These are phyloP conservation scores for Drosophila novamexicana DNA, from an alignment of 1,140 invertebrate species.

Conservation along the genomic window DNA sequence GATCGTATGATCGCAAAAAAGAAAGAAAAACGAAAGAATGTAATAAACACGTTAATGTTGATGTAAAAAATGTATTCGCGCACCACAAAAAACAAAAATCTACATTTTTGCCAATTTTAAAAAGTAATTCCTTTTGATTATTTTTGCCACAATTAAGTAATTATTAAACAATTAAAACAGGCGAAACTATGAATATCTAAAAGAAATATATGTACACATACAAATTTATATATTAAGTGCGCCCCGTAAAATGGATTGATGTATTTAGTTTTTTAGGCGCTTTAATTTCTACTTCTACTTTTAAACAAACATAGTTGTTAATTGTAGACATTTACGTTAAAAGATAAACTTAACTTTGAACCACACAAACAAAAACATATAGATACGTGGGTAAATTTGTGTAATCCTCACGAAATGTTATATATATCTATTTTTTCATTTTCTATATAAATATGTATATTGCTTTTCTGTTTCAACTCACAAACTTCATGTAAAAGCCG, in stretches of 20 bases:
- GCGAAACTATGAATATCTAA: conserved; percentile 9
- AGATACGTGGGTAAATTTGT: conserved; percentile 8
- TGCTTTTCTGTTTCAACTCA: conserved; percentile 32
- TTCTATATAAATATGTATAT: conserved; percentile 31
- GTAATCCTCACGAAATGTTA: conserved; percentile 48
- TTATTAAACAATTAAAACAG: conserved; percentile 15
- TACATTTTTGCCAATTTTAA: conserved; percentile 40
- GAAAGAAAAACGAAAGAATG: not conserved
- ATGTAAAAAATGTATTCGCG: conserved; percentile 35
- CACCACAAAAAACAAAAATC: conserved; percentile 35
- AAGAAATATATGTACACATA: conserved; percentile 6
- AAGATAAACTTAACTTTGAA: conserved; percentile 21
- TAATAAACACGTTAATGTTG: conserved; percentile 23
- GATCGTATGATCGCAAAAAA: conserved; percentile 31
- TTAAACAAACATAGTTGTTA: conserved; percentile 51
- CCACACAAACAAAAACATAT: conserved; percentile 34
- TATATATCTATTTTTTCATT: conserved; percentile 33
- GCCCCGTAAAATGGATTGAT: conserved; percentile 37
- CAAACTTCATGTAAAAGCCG: conserved; percentile 55
- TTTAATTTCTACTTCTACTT: conserved; percentile 66
- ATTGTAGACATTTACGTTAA: conserved; percentile 57
- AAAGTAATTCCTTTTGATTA: conserved; percentile 3
- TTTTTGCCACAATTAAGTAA: conserved; percentile 15
- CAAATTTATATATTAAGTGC: conserved; percentile 6
- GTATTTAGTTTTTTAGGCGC: conserved; percentile 71